Evolutionary conservation across 2,113 vertebrate genomes (phyloP), one percentile per base, ranked within the genome.

Genomic region (Pholis gunnellus): DNA sequence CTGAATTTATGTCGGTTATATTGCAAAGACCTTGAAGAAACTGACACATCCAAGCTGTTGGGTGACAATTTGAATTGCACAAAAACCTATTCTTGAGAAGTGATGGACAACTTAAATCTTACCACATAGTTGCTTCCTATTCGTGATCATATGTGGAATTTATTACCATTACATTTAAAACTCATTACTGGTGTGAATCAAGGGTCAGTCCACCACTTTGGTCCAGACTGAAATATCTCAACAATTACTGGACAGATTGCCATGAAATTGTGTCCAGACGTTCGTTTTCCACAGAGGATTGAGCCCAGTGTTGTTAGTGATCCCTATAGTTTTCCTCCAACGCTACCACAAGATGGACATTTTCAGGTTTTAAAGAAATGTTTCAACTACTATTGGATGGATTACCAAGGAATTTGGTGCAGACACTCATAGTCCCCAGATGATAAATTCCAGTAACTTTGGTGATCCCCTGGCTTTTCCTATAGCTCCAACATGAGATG

Each of bases 21-120:
- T 29, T 60, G 57, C 63, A 56, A 69, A 67, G 86, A 81, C 82
- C 81, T 85, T 85, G 82, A 79, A 54, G 61, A 56, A 75, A 61
- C 3, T 2, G 63, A 75, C 60, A 48, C 61, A 50, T 72, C 57
- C 66, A 4, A 52, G n/a, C 76, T 78, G 63, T 57, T 22, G 15
- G 15, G 52, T 67, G 40, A 71, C 36, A 15, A 29, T 61, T 64
- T 72, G 54, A 67, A 75, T 34, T 56, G 31, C 8, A 8, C 67
- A 34, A 70, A 66, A 15, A 46, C 7, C 15, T 18, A 36, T 50
- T 48, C 48, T 31, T 60, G 14, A 61, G n/a, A 65, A 68, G 42
- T 48, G 57, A 44, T 29, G 14, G 40, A 71, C 36, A 34, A 31
- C 59, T 59, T 52, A 17, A 67, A 78, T 57, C 36, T 74, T 9